phyloP scores from a whole-genome alignment of 1,140 invertebrate genomes.

The Drosophila ercepeae region DNA sequence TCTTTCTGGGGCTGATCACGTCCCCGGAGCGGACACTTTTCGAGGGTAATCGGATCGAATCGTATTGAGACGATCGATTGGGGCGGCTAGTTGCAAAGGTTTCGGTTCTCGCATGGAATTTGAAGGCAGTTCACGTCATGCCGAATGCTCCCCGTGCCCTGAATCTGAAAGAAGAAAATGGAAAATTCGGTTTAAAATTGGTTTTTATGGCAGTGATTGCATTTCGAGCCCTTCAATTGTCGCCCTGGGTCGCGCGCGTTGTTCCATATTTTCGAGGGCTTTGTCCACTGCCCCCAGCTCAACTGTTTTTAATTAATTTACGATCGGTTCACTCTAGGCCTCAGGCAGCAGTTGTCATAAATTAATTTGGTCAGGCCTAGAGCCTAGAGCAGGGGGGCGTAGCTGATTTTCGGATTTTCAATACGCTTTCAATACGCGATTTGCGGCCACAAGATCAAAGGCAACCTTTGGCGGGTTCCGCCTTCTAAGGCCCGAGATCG shows the following conservation, averaged over 20 bases:
- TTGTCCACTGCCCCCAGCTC: background rate
- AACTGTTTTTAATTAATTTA: conserved; percentile 71
- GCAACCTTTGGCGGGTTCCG: conserved; percentile 39
- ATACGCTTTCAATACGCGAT: conserved; percentile 13
- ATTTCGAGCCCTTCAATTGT: conserved; percentile 58
- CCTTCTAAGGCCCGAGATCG: conserved; percentile 46
- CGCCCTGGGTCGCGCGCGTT: conserved; percentile 41
- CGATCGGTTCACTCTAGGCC: conserved; percentile 44
- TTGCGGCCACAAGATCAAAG: conserved; percentile 61
- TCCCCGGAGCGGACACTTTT: conserved; percentile 22
- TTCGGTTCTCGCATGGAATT: conserved; percentile 62
- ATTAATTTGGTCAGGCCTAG: conserved; percentile 48
- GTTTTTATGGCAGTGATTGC: conserved; percentile 35
- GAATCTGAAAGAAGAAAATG: conserved; percentile 59
- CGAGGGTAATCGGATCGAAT: conserved; percentile 37
- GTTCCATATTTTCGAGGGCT: conserved; percentile 58
- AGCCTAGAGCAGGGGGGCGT: conserved; percentile 22
- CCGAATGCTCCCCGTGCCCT: conserved; percentile 56
- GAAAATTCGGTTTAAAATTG: conserved; percentile 37
- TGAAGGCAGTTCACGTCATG: conserved; percentile 70
- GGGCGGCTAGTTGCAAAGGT: conserved; percentile 55
- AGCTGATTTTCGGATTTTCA: conserved; percentile 30
- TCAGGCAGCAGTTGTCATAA: conserved; percentile 47
- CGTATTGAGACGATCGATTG: conserved; percentile 55
- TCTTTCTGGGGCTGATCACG: conserved; percentile 15